These are phyloP conservation scores for Chironomus tentans DNA, from an alignment of 2,888 invertebrate species.

Conservation along the genomic window DNA sequence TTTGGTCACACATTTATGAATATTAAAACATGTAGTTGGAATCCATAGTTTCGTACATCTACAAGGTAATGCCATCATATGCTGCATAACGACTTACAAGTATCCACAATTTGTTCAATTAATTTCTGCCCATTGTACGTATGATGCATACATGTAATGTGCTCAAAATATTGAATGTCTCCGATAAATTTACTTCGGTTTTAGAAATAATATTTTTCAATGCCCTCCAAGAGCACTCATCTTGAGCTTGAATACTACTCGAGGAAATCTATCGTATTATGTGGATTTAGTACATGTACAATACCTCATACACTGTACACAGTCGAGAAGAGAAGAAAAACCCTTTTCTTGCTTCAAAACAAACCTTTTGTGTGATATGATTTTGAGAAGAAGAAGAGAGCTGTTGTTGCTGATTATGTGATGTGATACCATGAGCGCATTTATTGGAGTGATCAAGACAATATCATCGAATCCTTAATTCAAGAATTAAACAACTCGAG, in stretches of 20 bases:
- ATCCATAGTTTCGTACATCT: too few relatives aligned
- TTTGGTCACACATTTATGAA: too few relatives aligned
- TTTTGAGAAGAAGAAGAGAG: neutral
- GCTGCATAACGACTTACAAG: neutral
- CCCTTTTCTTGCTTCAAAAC: conserved; percentile 2
- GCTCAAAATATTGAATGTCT: neutral
- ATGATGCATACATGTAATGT: neutral
- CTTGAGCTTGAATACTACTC: conserved; percentile 7
- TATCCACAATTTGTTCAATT: neutral
- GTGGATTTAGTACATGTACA: conserved; percentile 4
- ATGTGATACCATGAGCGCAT: neutral
- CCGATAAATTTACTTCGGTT: neutral
- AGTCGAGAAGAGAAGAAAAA: neutral
- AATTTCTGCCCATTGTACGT: neutral
- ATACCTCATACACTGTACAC: neutral
- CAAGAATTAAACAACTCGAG: too few relatives aligned
- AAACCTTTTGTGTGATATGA: conserved; percentile 15
- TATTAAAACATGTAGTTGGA: too few relatives aligned
- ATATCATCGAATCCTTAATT: too few relatives aligned
- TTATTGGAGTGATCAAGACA: too few relatives aligned
- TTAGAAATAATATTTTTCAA: neutral
- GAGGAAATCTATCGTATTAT: neutral
- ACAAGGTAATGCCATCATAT: neutral
- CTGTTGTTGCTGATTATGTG: neutral
- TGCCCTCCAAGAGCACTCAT: neutral